Conservation (phyloP, 2,113 vertebrate species). For the Greenwoodochromis staneri region DNA sequence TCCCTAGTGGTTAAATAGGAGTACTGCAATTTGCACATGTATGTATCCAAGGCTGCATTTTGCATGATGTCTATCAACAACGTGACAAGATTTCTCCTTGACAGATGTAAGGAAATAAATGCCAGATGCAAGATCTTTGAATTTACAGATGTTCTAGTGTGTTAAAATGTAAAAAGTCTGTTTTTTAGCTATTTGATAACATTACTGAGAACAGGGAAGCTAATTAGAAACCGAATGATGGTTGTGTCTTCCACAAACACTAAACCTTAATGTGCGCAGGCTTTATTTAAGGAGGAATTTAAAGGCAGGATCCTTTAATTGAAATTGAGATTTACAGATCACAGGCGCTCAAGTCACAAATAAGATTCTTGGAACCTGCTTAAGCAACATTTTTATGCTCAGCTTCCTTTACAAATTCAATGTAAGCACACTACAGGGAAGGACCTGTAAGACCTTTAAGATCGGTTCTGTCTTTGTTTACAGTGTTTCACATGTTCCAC, state of each 20-base stretch:
- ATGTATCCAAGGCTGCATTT: not conserved
- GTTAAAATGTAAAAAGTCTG: not conserved
- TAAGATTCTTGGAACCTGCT: not conserved
- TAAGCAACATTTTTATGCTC: not conserved
- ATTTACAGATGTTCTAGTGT: not conserved
- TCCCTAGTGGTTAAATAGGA: not conserved
- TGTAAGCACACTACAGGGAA: not conserved
- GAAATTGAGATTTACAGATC: not conserved
- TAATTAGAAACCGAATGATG: not conserved
- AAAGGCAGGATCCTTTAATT: not conserved
- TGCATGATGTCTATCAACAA: not conserved
- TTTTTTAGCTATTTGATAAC: not conserved
- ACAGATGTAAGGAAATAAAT: not conserved
- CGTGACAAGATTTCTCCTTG: not conserved
- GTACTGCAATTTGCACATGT: not conserved
- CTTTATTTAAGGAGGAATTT: not conserved
- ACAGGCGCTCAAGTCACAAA: not conserved
- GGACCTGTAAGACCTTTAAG: not conserved
- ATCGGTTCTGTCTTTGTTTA: not conserved
- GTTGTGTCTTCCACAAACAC: not conserved
- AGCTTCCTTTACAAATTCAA: not conserved
- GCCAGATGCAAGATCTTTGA: not conserved
- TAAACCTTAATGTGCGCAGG: not conserved
- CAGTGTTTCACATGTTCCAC: constrained; percentile 99
- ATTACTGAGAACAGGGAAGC: not conserved